Base-by-base conservation (phyloP, 2,113 vertebrate species). In the Corydoras maculifer region DNA sequence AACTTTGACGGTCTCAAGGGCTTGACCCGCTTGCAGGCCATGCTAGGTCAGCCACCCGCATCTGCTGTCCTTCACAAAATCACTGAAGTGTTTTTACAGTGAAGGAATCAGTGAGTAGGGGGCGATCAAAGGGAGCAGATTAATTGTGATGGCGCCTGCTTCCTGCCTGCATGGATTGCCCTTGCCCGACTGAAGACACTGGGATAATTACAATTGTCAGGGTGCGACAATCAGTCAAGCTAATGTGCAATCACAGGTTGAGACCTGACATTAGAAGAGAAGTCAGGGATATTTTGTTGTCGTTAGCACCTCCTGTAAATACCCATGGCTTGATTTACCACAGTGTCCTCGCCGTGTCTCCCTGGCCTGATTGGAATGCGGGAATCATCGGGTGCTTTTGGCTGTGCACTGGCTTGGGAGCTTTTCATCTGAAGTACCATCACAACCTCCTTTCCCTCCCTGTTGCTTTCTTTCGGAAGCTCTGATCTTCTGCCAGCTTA, bases 101-200 rank as follows among this genome's bases (percentile, higher is more conserved):
- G 18, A 85, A 78, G 59, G 67, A 66, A 62, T 12, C 59, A 74
- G 58, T 62, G 68, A 61, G 31, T 25, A 59, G 35, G 49, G 51
- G 58, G 29, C 77, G 80, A 87, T 85, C 81, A 86, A 79, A 80
- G 66, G 13, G 57, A 72, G 78, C 75, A 72, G 74, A 82, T 78
- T 87, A 87, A 87, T 86, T 86, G 87, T 86, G 85, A 85, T 80
- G 81, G 83, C 87, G 81, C 75, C 84, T 77, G 78, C 79, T 79
- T 77, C 70, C 79, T 32, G 63, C 69, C 70, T 58, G 71, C 68
- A 80, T 68, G 76, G 77, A 76, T 80, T 63, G 53, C 68, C 81
- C 76, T 79, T 69, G 77, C 70, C 51, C 62, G 79, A 75, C 80
- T 80, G 77, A 81, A 79, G 82, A 83, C 77, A 50, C 74, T 72